Base-by-base conservation (phyloP, 1,140 invertebrate species). In the Cepaea nemoralis region DNA sequence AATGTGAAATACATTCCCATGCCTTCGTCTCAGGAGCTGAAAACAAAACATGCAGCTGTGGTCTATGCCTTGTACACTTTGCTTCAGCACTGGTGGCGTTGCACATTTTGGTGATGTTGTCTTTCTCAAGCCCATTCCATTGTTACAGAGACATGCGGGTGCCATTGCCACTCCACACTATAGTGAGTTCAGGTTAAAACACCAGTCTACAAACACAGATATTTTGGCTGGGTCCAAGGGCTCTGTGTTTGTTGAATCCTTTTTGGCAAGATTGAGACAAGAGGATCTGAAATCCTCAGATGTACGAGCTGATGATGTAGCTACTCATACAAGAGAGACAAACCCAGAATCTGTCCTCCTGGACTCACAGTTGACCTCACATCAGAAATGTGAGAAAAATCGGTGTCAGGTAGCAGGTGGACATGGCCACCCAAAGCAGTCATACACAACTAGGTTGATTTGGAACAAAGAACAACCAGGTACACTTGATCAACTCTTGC, bases 51-150 rank as follows among this genome's bases (percentile, higher is more conserved):
- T 71, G 8, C 66, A n/a, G 39, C 63, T 19, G 48, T 80, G 63
- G 31, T 35, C 10, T 80, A 80, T 80, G 42, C 33, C 16, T 45
- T 80, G 31, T 80, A 70, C 40, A 71, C n/a, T 35, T 55, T 80
- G 0, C 67, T 80, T 33, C 63, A 70, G 22, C 55, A 80, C n/a
- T 37, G 77, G 77, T 31, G 77, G 77, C 12, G 14, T 80, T 5
- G 27, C 31, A 24, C 66, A 71, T 80, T 80, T 80, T 40, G 77
- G 77, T 45, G 77, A 80, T 71, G 67, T 71, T 48, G 45, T 80
- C 8, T 70, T 70, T 27, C 31, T 80, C 6, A 19, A 14, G 5
- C 77, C 77, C 35, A 48, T 80, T 19, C 27, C 66, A 48, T 2
- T 24, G 12, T 5, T 12, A 10, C 3, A n/a, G n/a, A 16, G 22